Evolutionary conservation across 1,140 invertebrate genomes (phyloP).

Genomic region (Rhopalosiphum padi): DNA sequence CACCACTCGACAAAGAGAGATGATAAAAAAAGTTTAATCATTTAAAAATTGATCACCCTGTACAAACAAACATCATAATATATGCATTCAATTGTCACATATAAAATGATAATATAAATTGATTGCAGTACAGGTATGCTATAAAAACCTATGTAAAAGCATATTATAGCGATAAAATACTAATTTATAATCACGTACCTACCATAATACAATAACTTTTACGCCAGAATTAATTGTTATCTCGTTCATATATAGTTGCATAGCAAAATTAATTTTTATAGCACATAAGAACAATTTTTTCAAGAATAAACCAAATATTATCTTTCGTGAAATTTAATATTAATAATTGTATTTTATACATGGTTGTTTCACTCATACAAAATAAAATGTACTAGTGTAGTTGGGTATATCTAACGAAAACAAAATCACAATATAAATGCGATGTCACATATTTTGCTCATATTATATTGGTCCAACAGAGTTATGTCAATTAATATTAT

Average conservation of each 20-base stretch:
- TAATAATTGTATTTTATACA: not conserved
- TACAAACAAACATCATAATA: not conserved
- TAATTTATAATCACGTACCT: constrained; percentile 17
- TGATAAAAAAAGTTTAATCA: not conserved
- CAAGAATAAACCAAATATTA: not conserved
- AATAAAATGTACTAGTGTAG: not conserved
- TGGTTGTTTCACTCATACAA: not conserved
- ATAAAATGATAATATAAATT: not conserved
- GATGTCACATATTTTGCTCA: not conserved
- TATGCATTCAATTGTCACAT: not conserved
- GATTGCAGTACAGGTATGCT: constrained; percentile 39
- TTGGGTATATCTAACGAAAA: not conserved
- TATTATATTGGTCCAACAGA: not conserved
- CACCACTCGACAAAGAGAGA: not conserved
- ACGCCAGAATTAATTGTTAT: not conserved
- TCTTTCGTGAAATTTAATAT: not conserved
- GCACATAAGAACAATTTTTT: not conserved
- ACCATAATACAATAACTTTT: not conserved
- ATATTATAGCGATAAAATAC: not conserved
- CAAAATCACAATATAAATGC: not conserved
- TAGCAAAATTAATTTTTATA: not conserved
- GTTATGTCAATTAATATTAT: not conserved
- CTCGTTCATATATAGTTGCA: not conserved
- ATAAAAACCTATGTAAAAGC: not conserved
- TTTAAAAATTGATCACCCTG: not conserved